A percentile compares a stretch with the other conserved stretches of the same genome.
Evolutionary conservation across 2,113 vertebrate species (phyloP).

Genomic region (Gobius niger): DNA sequence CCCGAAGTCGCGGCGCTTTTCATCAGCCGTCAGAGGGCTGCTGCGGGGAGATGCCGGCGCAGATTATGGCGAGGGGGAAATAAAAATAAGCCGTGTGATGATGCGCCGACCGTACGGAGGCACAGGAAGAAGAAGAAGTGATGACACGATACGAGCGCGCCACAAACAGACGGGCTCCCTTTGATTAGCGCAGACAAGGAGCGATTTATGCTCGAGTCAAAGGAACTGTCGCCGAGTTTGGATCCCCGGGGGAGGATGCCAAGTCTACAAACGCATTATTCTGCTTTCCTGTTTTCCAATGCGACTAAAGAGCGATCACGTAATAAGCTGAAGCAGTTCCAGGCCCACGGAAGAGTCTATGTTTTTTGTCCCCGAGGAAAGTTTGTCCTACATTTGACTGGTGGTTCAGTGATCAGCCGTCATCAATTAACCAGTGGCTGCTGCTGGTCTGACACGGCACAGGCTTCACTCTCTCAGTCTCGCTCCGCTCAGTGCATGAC

Average conservation of each 20-base stretch:
- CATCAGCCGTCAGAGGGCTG: slow-evolving; percentile 30
- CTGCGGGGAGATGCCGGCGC: slow-evolving; percentile 43
- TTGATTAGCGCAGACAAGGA: slow-evolving; percentile 2
- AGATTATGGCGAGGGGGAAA: slow-evolving; percentile 49
- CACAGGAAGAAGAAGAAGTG: slow-evolving; percentile 17
- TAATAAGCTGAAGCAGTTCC: too few relatives aligned
- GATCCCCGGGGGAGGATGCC: background rate
- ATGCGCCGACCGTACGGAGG: slow-evolving; percentile 32
- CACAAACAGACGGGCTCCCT: slow-evolving; percentile 9
- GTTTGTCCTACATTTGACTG: too few relatives aligned
- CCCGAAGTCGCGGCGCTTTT: slow-evolving; percentile 46
- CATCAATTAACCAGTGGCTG: too few relatives aligned
- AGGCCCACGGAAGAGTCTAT: too few relatives aligned
- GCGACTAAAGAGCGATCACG: too few relatives aligned
- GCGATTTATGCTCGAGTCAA: slow-evolving; percentile 21
- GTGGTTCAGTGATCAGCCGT: too few relatives aligned
- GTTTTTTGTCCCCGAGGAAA: too few relatives aligned
- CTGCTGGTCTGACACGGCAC: too few relatives aligned
- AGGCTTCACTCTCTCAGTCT: too few relatives aligned
- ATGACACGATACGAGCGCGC: background rate
- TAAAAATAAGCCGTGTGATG: slow-evolving; percentile 57
- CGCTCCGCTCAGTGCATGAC: too few relatives aligned
- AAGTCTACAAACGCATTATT: background rate
- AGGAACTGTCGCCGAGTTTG: slow-evolving; percentile 3
- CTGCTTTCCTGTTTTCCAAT: too few relatives aligned